Evolutionary conservation across 2,888 invertebrate genomes (phyloP).

Genomic region (Tinea semifulvella): DNA sequence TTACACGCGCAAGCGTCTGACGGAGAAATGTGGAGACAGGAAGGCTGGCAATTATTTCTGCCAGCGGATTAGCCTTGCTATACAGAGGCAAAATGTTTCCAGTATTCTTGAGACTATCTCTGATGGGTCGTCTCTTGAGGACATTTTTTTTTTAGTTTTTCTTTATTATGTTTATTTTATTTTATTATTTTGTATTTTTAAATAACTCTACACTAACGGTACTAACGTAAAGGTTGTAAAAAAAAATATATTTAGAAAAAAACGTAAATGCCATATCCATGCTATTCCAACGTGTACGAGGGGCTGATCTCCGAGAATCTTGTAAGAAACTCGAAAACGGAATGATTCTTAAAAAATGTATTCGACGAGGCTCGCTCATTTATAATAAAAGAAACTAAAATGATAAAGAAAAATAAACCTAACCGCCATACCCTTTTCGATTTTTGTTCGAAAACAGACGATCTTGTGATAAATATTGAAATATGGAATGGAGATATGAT

Average conservation of each 20-base stretch:
- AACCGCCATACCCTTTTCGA: conserved; percentile 37
- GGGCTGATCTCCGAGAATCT: conserved; percentile 13
- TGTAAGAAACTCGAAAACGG: conserved; percentile 40
- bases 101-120: too few species aligned
- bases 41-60: too few species aligned
- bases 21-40: too few species aligned
- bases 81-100: too few species aligned
- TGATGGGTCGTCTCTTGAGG: too few species aligned
- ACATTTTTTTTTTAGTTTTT: too few species aligned
- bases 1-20: too few species aligned
- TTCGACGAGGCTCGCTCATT: conserved; percentile 40
- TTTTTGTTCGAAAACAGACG: conserved; percentile 60
- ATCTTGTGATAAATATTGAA: conserved; percentile 64
- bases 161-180: too few species aligned
- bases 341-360: conserved; percentile 40
- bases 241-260: not conserved
- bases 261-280: not conserved
- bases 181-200: too few species aligned
- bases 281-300: not conserved
- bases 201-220: too few species aligned
- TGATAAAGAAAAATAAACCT: conserved; percentile 28
- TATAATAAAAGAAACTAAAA: conserved; percentile 47
- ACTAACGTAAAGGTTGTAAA: too few species aligned
- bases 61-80: too few species aligned
- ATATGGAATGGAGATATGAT: conserved; percentile 59